Base-by-base conservation (phyloP, 2,888 invertebrate genomes). In the Drosophila testacea region DNA sequence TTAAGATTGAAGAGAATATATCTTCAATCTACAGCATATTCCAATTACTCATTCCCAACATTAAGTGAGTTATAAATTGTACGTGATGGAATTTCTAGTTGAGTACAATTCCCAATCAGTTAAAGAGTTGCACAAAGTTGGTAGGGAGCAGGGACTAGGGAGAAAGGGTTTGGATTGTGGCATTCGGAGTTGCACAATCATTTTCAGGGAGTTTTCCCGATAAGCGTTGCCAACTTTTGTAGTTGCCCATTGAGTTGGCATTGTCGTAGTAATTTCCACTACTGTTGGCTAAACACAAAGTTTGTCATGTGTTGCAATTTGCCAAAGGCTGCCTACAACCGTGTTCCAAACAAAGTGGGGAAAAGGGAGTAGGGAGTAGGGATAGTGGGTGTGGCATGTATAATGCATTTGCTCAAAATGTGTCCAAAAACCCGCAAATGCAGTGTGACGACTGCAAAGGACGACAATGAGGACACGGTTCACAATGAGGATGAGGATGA, bases 261-360 rank as follows among this genome's bases (percentile, higher is more conserved):
- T 47, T 59, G 46, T 48, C 59, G 65, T 66, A 65, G 73, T 70
- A 82, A 88, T 85, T 82, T 82, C 80, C 63, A 86, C 80, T 61
- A 86, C 70, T 88, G 68, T 88, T 86, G 87, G 74, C 81, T 61
- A 88, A 83, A 83, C 81, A 71, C 87, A 83, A 86, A 81, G 87
- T 86, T 83, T 86, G 88, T 78, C 88, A 84, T 84, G 79, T 74
- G 82, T 68, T 83, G 76, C 76, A 79, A 69, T 79, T 77, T 76
- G 72, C 72, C 83, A 55, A 63, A 78, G 67, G 73, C 69, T 65
- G 72, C 52, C 60, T 52, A 65, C 72, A 65, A 57, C 28, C 55
- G 47, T 57, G 48, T 16, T 7, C 66, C 48, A 6, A 30, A 28
- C 41, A 34, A 27, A 39, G 57, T 9, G 11, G 13, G 34, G 27